phyloP scores from a whole-genome alignment of 2,113 vertebrate genomes.

The Percina caprodes region DNA sequence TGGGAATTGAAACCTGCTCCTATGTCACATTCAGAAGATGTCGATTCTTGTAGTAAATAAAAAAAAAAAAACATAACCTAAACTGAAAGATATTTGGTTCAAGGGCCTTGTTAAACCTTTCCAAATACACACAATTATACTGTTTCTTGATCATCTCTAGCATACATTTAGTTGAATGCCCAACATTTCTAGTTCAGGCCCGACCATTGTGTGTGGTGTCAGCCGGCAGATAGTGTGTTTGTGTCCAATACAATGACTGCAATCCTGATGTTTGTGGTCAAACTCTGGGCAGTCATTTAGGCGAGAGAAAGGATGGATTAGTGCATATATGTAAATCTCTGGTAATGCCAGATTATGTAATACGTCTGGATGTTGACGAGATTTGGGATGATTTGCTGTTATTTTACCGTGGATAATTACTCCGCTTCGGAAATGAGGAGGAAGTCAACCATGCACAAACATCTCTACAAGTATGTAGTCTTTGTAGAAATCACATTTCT shows the following conservation, averaged over 20 bases:
- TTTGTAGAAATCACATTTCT: not conserved
- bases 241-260: not conserved
- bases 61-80: too few species aligned
- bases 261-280: not conserved
- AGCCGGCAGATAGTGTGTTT: not conserved
- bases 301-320: conserved; percentile 52
- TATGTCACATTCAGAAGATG: not conserved
- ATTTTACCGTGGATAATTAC: conserved; percentile 38
- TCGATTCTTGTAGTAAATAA: too few species aligned
- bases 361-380: conserved; percentile 29
- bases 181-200: not conserved
- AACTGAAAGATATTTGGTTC: not conserved
- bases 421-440: not conserved
- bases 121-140: not conserved
- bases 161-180: not conserved
- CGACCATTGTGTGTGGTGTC: not conserved
- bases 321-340: conserved; percentile 41
- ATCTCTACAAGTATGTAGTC: not conserved
- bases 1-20: not conserved
- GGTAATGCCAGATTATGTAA: conserved; percentile 40
- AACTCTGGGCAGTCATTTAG: conserved; percentile 26
- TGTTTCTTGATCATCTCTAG: not conserved
- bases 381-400: conserved; percentile 44
- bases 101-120: not conserved
- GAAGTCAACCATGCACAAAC: conserved; percentile 6